Evolutionary conservation across 2,888 invertebrate genomes (phyloP).

Genomic region (Coleophora flavipennella): DNA sequence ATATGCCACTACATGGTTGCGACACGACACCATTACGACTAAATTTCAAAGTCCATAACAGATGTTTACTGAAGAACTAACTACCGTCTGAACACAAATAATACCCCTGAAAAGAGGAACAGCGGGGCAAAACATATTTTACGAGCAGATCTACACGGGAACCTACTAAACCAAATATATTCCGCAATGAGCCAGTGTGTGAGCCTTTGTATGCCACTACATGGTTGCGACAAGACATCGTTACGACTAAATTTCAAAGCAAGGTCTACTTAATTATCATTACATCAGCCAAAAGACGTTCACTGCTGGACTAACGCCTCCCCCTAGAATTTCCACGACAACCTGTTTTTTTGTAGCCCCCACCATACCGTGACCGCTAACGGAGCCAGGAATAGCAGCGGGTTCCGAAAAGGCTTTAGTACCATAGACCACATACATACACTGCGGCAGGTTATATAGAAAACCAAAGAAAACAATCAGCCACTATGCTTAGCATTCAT

Average conservation of each 20-base stretch:
- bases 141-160: conserved; percentile 52
- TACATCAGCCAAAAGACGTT: background rate
- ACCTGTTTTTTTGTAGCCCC: too few relatives aligned
- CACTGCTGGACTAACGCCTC: too few relatives aligned
- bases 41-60: background rate
- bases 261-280: background rate
- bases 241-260: background rate
- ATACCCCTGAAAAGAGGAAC: conserved; percentile 23
- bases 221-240: conserved; percentile 16
- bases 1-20: conserved; percentile 17
- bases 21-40: conserved; percentile 14
- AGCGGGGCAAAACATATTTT: conserved; percentile 45
- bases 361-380: too few relatives aligned
- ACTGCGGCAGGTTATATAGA: too few relatives aligned
- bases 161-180: conserved; percentile 57
- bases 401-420: too few relatives aligned
- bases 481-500: too few relatives aligned
- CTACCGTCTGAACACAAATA: conserved; percentile 30
- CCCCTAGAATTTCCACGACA: too few relatives aligned
- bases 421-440: too few relatives aligned
- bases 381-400: too few relatives aligned
- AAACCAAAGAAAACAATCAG: too few relatives aligned
- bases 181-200: conserved; percentile 32
- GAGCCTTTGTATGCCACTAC: conserved; percentile 24
- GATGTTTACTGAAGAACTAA: conserved; percentile 1